These are phyloP conservation scores for Cecidostiba fungosa DNA, from an alignment of 2,888 invertebrate species.

Conservation along the genomic window DNA sequence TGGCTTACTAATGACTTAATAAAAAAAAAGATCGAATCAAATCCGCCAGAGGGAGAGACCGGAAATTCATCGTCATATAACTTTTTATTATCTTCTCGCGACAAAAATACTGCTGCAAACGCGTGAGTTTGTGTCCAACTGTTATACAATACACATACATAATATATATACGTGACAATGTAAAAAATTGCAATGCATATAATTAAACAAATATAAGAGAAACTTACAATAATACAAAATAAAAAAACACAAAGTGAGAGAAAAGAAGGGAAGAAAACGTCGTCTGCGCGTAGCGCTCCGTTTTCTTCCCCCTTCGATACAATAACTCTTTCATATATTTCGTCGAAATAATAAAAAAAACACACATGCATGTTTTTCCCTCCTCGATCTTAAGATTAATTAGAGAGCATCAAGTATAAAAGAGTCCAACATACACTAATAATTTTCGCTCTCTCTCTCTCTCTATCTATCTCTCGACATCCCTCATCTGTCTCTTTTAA, in stretches of 20 bases:
- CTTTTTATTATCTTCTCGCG: conserved; percentile 30
- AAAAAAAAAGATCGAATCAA: conserved; percentile 61
- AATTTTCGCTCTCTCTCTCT: conserved; percentile 60
- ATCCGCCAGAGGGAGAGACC: conserved; percentile 62
- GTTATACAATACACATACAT: conserved; percentile 60
- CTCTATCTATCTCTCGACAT: conserved; percentile 43
- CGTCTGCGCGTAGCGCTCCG: background rate
- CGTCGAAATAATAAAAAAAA: conserved; percentile 55
- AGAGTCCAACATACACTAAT: conserved; percentile 57
- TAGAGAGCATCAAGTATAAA: conserved; percentile 63
- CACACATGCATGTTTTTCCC: conserved; percentile 55
- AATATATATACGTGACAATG: conserved; percentile 52
- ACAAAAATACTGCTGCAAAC: conserved; percentile 61
- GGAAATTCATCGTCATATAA: conserved; percentile 57
- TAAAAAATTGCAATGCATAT: conserved; percentile 59
- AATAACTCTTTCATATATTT: conserved; percentile 47
- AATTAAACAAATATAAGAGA: conserved; percentile 59
- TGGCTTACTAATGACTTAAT: conserved; percentile 75
- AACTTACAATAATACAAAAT: conserved; percentile 54
- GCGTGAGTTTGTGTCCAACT: conserved; percentile 36
- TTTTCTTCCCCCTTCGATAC: conserved; percentile 41
- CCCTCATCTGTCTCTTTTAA: conserved; percentile 62
- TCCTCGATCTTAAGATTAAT: conserved; percentile 60
- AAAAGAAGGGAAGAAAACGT: conserved; percentile 51
- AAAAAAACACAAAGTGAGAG: conserved; percentile 52